A percentile compares a stretch with the other conserved stretches of the same genome.
Evolutionary conservation across 2,797 vertebrate species (phyloP).

Genomic region (Chiloscyllium punctatum): DNA sequence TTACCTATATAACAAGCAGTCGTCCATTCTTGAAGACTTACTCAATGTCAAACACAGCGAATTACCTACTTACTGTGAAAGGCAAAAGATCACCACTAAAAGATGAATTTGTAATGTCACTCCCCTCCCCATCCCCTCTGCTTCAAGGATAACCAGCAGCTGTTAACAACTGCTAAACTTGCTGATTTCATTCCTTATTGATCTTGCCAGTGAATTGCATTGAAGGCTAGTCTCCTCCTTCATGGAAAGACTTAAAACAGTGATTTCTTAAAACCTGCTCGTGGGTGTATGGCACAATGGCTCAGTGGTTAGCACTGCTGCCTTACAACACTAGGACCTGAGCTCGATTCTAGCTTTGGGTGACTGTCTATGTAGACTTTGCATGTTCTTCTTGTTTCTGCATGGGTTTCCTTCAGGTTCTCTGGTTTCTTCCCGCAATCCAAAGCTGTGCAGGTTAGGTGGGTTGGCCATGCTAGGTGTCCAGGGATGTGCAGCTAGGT

Average conservation of each 20-base stretch:
- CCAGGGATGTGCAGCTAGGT: too few species aligned
- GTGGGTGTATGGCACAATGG: too few species aligned
- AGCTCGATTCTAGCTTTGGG: too few species aligned
- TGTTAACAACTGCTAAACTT: background rate
- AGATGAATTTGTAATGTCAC: background rate
- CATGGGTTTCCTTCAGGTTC: too few species aligned
- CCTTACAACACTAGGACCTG: too few species aligned
- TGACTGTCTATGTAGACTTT: too few species aligned
- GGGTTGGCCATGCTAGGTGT: too few species aligned
- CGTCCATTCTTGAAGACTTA: background rate
- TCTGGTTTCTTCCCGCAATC: too few species aligned
- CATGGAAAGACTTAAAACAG: background rate
- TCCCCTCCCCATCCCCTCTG: background rate
- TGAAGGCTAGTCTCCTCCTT: background rate
- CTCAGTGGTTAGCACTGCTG: too few species aligned
- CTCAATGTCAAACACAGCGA: background rate
- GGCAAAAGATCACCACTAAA: background rate
- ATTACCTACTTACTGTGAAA: background rate
- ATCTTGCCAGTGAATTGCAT: background rate
- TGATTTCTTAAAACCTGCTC: background rate
- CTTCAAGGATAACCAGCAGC: background rate
- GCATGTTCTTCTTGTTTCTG: too few species aligned
- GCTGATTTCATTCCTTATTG: background rate
- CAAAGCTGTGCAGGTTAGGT: too few species aligned
- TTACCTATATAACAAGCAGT: background rate